phyloP scores from a whole-genome alignment of 1,140 invertebrate species.

The Papilio xuthus region DNA sequence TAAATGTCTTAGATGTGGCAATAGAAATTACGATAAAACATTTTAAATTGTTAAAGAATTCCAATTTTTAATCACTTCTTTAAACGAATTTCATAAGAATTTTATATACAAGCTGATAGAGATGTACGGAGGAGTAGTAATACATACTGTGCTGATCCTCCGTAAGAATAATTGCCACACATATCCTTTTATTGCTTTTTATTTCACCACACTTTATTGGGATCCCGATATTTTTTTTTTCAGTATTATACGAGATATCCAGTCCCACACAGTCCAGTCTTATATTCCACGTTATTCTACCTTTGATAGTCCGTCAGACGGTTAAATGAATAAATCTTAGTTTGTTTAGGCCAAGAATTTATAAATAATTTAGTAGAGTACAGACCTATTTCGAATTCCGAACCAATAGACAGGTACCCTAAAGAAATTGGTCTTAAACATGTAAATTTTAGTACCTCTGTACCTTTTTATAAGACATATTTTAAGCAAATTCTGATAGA shows the following conservation, averaged over 20 bases:
- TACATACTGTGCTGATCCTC: too few species aligned
- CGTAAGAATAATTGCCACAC: too few species aligned
- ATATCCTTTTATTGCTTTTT: too few species aligned
- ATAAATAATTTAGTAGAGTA: conserved; percentile 14
- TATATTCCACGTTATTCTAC: neutral
- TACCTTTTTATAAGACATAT: neutral
- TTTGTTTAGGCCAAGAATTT: neutral
- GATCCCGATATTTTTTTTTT: too few species aligned
- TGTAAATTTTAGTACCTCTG: conserved; percentile 1
- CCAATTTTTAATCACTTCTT: too few species aligned
- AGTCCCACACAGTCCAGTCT: neutral
- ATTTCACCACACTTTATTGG: too few species aligned
- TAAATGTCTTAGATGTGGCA: too few species aligned
- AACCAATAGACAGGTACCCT: neutral
- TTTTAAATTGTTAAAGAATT: too few species aligned
- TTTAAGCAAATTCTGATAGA: neutral
- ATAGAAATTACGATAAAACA: too few species aligned
- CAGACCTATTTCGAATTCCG: neutral
- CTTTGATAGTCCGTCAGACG: neutral
- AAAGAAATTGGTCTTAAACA: neutral
- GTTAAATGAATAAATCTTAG: conserved; percentile 5
- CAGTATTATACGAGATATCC: neutral
- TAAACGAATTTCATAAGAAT: too few species aligned
- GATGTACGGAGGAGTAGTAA: too few species aligned
- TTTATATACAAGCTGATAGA: too few species aligned